A percentile compares a stretch with the other conserved stretches of the same genome.
Evolutionary conservation across 2,888 invertebrate species (phyloP).

Genomic region (Aspidiotus destructor): DNA sequence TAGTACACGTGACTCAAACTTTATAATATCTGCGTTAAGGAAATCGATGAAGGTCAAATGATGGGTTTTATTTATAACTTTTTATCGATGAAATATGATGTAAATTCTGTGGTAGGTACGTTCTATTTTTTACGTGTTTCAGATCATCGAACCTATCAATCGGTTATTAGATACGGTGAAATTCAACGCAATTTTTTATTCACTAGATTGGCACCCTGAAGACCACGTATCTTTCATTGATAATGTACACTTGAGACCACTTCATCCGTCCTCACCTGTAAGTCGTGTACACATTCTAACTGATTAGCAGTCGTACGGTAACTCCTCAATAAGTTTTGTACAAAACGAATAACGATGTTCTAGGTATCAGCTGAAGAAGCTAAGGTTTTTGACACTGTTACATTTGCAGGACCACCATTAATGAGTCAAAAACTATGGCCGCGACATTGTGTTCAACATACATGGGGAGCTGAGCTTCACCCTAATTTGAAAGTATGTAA

Average conservation of each 20-base stretch:
- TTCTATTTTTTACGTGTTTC: slow-evolving; percentile 34
- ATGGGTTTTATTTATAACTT: too few relatives aligned
- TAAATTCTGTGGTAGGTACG: too few relatives aligned
- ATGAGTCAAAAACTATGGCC: slow-evolving; percentile 91
- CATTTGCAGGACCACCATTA: slow-evolving; percentile 75
- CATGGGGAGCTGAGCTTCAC: slow-evolving; percentile 90
- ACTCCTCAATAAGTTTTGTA: background rate
- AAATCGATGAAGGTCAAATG: too few relatives aligned
- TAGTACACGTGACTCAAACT: too few relatives aligned
- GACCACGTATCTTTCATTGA: slow-evolving; percentile 95
- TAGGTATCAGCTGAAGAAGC: slow-evolving; percentile 65
- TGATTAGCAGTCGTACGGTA: background rate
- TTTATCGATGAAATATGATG: too few relatives aligned
- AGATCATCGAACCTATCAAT: slow-evolving; percentile 86
- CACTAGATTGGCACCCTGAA: slow-evolving; percentile 93
- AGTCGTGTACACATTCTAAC: slow-evolving; percentile 35
- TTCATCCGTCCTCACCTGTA: slow-evolving; percentile 63
- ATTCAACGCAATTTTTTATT: slow-evolving; percentile 85
- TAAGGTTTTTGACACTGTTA: slow-evolving; percentile 80
- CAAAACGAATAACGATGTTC: background rate
- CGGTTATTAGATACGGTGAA: slow-evolving; percentile 65
- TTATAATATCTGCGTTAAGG: too few relatives aligned
- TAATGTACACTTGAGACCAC: slow-evolving; percentile 66
- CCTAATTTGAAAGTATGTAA: slow-evolving; percentile 65
- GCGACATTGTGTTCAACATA: slow-evolving; percentile 87